Evolutionary conservation across 2,888 invertebrate genomes (phyloP).

Genomic region (Nomada lathburiana): DNA sequence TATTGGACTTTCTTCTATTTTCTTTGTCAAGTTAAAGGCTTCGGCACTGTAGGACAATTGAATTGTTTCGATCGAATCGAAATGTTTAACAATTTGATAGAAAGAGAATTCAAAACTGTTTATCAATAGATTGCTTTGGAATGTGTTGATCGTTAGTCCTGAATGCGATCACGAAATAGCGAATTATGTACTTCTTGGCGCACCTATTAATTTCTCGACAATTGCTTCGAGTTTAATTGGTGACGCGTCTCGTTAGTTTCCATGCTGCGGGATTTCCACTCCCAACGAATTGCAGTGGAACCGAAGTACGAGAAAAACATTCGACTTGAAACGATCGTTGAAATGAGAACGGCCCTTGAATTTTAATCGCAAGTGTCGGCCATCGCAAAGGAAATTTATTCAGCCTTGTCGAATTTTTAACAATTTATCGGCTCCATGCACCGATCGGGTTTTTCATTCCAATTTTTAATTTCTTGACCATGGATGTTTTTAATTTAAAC

Average conservation of each 20-base stretch:
- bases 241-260: not conserved
- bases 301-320: not conserved
- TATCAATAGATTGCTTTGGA: too few relatives aligned
- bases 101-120: too few relatives aligned
- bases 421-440: not conserved
- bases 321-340: not conserved
- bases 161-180: not conserved
- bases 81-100: too few relatives aligned
- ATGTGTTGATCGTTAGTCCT: too few relatives aligned
- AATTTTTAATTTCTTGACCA: slow-evolving; percentile 18
- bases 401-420: too few relatives aligned
- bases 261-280: not conserved
- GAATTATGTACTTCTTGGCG: not conserved
- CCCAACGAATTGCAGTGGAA: not conserved
- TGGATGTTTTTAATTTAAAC: not conserved
- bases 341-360: not conserved
- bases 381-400: too few relatives aligned
- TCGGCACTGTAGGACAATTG: too few relatives aligned
- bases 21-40: too few relatives aligned
- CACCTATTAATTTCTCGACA: not conserved
- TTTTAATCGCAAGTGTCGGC: not conserved
- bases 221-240: slow-evolving; percentile 13
- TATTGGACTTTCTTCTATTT: too few relatives aligned
- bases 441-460: too few relatives aligned
- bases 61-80: too few relatives aligned